phyloP scores from a whole-genome alignment of 2,797 vertebrate genomes.

The Macrochelys suwanniensis region DNA sequence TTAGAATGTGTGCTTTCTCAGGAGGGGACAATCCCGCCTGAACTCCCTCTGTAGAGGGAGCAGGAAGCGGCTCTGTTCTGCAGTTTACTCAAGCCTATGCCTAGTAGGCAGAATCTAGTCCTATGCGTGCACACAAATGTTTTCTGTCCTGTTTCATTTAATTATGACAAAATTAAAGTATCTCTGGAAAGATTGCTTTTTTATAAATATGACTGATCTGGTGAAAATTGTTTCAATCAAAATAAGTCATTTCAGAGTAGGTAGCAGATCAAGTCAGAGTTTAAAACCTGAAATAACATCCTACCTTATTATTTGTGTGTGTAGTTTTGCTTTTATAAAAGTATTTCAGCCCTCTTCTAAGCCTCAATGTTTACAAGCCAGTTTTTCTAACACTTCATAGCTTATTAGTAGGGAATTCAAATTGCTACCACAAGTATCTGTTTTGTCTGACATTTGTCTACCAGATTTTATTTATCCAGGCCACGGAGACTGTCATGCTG shows the following conservation, averaged over 20 bases:
- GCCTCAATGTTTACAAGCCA: neutral
- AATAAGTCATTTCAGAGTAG: neutral
- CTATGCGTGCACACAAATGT: neutral
- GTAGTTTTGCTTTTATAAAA: neutral
- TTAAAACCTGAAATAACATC: conserved; percentile 17
- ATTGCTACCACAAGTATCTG: neutral
- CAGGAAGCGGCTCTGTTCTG: neutral
- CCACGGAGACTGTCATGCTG: neutral
- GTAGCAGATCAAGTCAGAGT: neutral
- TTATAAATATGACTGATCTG: neutral
- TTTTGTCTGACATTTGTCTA: neutral
- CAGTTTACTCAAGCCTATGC: neutral
- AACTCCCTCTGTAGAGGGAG: neutral
- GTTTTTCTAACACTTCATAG: neutral
- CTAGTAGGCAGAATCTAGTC: neutral
- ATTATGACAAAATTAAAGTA: neutral
- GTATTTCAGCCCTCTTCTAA: neutral
- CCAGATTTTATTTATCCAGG: neutral
- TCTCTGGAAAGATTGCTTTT: neutral
- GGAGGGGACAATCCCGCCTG: neutral
- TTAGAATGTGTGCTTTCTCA: neutral
- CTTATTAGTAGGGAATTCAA: neutral
- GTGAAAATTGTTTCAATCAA: neutral
- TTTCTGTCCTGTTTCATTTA: neutral
- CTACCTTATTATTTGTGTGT: neutral